Conservation (phyloP, 2,113 vertebrate genomes). For the Pandion haliaetus region DNA sequence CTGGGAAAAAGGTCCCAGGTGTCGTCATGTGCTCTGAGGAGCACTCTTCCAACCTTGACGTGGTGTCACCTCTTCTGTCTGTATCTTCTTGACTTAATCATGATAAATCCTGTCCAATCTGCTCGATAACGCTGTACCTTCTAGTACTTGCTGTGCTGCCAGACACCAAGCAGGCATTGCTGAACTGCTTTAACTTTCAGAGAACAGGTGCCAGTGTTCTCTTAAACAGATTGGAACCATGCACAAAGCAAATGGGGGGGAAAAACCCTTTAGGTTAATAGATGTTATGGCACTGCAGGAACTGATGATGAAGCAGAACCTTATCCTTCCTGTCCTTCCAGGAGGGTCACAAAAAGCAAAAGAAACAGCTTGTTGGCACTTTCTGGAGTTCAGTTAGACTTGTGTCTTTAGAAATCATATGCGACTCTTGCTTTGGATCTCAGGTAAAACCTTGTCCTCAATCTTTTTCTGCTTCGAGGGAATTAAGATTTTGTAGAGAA, state of each 20-base stretch:
- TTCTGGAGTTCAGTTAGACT: not conserved
- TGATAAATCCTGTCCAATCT: not conserved
- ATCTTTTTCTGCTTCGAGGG: not conserved
- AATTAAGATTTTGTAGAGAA: not conserved
- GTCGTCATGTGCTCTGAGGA: not conserved
- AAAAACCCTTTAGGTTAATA: not conserved
- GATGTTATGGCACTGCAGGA: not conserved
- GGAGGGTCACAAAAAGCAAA: not conserved
- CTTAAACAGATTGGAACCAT: not conserved
- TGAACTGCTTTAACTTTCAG: not conserved
- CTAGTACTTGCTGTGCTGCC: slow-evolving; percentile 22
- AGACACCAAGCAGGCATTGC: not conserved
- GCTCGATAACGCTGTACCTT: not conserved
- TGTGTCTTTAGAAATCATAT: not conserved
- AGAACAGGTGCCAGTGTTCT: not conserved
- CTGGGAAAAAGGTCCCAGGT: not conserved
- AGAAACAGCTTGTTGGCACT: not conserved
- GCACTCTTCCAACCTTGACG: fast-evolving
- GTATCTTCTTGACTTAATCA: not conserved
- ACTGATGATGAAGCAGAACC: slow-evolving; percentile 9
- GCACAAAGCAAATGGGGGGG: not conserved
- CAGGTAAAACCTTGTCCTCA: not conserved
- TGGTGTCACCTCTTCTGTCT: not conserved
- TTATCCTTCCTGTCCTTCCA: not conserved
- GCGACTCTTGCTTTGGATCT: not conserved